These are phyloP conservation scores for Dendrolimus kikuchii DNA, from an alignment of 1,140 invertebrate species.

Conservation along the genomic window DNA sequence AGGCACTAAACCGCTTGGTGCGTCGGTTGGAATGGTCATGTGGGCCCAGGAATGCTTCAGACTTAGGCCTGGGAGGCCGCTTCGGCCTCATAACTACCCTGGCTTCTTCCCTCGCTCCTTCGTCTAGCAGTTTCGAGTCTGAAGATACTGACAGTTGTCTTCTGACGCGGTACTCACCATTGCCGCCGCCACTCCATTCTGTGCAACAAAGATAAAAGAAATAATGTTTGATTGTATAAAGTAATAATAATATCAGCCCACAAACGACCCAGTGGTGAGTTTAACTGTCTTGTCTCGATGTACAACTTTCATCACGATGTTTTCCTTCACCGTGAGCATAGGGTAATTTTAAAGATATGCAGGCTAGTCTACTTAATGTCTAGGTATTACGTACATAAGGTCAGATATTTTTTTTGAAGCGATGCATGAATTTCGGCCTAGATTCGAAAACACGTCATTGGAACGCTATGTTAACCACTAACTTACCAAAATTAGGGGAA, in stretches of 20 bases:
- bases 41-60: slow-evolving; percentile 86
- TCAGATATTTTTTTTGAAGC: too few relatives aligned
- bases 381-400: too few relatives aligned
- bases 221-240: not conserved
- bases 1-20: slow-evolving; percentile 92
- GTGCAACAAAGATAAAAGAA: slow-evolving; percentile 13
- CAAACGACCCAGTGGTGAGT: too few relatives aligned
- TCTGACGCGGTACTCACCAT: slow-evolving; percentile 85
- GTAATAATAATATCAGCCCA: not conserved
- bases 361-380: too few relatives aligned
- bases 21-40: slow-evolving; percentile 76
- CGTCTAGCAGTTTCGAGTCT: slow-evolving; percentile 91
- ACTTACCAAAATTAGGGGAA: too few relatives aligned
- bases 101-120: slow-evolving; percentile 88
- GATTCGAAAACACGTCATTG: too few relatives aligned
- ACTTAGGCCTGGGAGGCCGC: slow-evolving; percentile 91
- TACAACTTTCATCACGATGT: too few relatives aligned
- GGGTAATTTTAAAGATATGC: too few relatives aligned
- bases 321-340: too few relatives aligned
- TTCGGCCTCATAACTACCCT: slow-evolving; percentile 89
- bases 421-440: too few relatives aligned
- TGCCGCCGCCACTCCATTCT: slow-evolving; percentile 84
- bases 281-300: too few relatives aligned
- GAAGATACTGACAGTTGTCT: slow-evolving; percentile 91
- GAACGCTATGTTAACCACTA: too few relatives aligned